Evolutionary conservation across 2,888 invertebrate genomes (phyloP), one percentile per base, ranked within the genome.

Genomic region (Caenorhabditis zanzibari): DNA sequence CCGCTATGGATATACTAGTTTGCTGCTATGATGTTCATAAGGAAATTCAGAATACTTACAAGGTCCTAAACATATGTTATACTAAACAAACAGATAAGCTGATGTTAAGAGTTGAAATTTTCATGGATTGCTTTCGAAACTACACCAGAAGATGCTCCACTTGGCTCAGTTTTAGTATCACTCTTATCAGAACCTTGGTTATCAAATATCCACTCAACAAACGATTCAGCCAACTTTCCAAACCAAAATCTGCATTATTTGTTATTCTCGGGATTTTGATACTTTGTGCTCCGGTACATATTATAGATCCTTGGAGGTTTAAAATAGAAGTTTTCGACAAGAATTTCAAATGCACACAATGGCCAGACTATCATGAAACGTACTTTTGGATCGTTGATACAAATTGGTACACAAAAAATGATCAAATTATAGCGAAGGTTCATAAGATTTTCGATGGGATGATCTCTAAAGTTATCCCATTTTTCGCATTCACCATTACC

Each of bases 61-160:
- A 38, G 12, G 38, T 38, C 10, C 10, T 38, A 6, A 38, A 38
- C 38, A 38, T 38, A 2, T 38, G 38, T 12, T 38, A 38, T 12
- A 10, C 38, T 12, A 38, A 38, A 12, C 6, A 38, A 38, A 38
- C 47, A 6, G 47, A 19, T 19, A 6, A 47, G 19, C n/a, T 1
- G 19, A 47, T 47, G 47, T 38, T 38, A 12, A 2, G 9, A 2
- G 10, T 38, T 2, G 19, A 47, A 19, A 19, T 47, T 19, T 47
- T 47, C 47, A 19, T n/a, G 47, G 47, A 47, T 10, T 47, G 47
- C 47, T 47, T 47, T 14, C 26, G 32, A 28, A 58, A 28, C 26
- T 58, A 58, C 32, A 12, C 56, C 32, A 10, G 56, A 5, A 14
- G 56, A 58, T 58, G 56, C 26, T 58, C 56, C 56, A 58, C 56